A percentile compares a stretch with the other conserved stretches of the same genome.
Evolutionary conservation across 2,797 vertebrate genomes (phyloP).

Genomic region (Galaxias olidus): DNA sequence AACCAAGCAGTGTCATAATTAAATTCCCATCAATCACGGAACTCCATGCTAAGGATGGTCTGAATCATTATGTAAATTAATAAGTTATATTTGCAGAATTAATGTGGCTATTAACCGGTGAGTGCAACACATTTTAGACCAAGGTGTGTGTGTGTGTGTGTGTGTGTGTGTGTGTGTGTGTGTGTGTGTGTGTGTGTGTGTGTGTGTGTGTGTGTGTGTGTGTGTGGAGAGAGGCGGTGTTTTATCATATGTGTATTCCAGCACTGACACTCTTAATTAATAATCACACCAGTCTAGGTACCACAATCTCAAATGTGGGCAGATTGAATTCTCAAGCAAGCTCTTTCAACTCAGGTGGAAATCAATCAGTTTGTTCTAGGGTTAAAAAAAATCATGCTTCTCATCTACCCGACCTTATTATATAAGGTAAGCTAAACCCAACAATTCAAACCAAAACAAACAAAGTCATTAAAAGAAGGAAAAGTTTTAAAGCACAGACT

Average conservation of each 20-base stretch:
- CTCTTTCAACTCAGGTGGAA: not conserved
- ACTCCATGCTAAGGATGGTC: slow-evolving; percentile 68
- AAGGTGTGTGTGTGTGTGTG: not conserved
- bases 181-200: slow-evolving; percentile 10
- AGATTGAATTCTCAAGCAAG: slow-evolving; percentile 15
- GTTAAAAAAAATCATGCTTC: slow-evolving; percentile 40
- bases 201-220: slow-evolving; percentile 9
- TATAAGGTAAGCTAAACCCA: not conserved
- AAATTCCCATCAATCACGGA: slow-evolving; percentile 76
- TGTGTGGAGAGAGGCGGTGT: slow-evolving; percentile 23
- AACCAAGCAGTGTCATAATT: slow-evolving; percentile 79
- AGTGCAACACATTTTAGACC: slow-evolving; percentile 46
- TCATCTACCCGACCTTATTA: slow-evolving; percentile 23
- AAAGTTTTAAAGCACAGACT: not conserved
- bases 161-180: slow-evolving; percentile 18
- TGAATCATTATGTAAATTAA: slow-evolving; percentile 80
- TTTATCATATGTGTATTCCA: not conserved
- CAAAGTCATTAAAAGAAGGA: not conserved
- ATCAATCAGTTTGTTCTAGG: not conserved
- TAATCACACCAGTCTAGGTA: too few relatives aligned
- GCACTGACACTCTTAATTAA: too few relatives aligned
- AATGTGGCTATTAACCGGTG: slow-evolving; percentile 67
- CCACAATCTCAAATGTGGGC: slow-evolving; percentile 13
- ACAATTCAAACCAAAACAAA: not conserved
- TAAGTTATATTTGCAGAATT: slow-evolving; percentile 76